Conservation (phyloP, 2,888 invertebrate genomes). For the Coelinius sp. region DNA sequence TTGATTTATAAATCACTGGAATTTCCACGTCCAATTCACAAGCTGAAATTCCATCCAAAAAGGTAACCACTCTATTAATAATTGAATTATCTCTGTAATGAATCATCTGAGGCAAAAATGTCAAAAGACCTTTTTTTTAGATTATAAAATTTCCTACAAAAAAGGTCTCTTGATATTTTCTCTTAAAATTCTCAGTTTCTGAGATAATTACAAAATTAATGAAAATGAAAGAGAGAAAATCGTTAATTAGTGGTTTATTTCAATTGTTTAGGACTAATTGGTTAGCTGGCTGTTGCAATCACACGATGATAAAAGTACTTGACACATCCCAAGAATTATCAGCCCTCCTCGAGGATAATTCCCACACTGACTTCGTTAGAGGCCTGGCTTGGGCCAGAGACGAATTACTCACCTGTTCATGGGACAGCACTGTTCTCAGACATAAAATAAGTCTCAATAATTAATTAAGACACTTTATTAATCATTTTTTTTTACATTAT, state of each 20-base stretch:
- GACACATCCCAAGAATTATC: conserved; percentile 65
- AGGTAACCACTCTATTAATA: conserved; percentile 54
- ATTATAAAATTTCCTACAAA: too few relatives aligned
- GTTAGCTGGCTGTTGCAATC: conserved; percentile 73
- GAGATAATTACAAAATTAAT: too few relatives aligned
- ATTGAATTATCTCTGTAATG: too few relatives aligned
- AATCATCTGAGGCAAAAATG: too few relatives aligned
- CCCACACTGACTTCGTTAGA: conserved; percentile 74
- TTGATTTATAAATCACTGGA: conserved; percentile 61
- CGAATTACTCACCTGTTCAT: conserved; percentile 74
- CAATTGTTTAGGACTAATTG: conserved; percentile 53
- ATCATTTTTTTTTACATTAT: background rate
- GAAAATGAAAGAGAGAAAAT: background rate
- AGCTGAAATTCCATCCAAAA: conserved; percentile 66
- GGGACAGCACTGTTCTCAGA: conserved; percentile 72
- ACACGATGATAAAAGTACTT: conserved; percentile 69
- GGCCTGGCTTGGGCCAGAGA: conserved; percentile 74
- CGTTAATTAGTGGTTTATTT: too few relatives aligned
- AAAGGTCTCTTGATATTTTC: too few relatives aligned
- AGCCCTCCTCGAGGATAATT: conserved; percentile 68
- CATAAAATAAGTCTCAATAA: conserved; percentile 56
- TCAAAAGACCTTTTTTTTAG: too few relatives aligned
- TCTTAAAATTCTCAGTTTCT: too few relatives aligned
- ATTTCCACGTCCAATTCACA: conserved; percentile 66
- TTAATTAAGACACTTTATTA: conserved; percentile 4